Conservation (phyloP, 1,140 invertebrate species). For the Bradynema listronoti region DNA sequence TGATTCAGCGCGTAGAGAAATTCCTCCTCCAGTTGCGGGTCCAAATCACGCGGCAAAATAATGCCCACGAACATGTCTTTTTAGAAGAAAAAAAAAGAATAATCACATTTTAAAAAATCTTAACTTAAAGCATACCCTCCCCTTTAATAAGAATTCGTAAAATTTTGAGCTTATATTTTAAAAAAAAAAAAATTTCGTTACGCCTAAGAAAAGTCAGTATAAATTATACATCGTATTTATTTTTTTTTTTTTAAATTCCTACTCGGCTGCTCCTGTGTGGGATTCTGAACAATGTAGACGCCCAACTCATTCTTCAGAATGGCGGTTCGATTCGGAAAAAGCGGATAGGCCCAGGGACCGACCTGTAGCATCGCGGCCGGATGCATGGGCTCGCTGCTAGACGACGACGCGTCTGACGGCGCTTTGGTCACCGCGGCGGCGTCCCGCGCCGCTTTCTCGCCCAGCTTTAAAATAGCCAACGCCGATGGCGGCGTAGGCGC, state of each 20-base stretch:
- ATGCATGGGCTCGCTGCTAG: neutral
- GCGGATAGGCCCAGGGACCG: slow-evolving; percentile 30
- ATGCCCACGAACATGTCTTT: slow-evolving; percentile 46
- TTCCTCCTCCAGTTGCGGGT: slow-evolving; percentile 25
- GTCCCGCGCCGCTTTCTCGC: neutral
- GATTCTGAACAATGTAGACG: slow-evolving; percentile 42
- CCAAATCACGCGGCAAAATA: slow-evolving; percentile 34
- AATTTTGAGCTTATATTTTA: neutral
- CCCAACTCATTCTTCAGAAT: slow-evolving; percentile 32
- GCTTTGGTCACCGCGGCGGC: neutral
- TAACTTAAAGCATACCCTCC: neutral
- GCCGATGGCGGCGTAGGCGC: slow-evolving; percentile 33
- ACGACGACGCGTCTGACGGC: neutral
- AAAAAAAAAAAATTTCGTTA: slow-evolving; percentile 1
- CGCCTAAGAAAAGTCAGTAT: too few relatives aligned
- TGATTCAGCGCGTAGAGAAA: slow-evolving; percentile 30
- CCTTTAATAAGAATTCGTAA: neutral
- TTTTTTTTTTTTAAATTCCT: too few relatives aligned
- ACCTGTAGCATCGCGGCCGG: slow-evolving; percentile 18
- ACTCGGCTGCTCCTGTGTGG: slow-evolving; percentile 38
- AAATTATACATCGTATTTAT: too few relatives aligned
- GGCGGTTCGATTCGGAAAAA: slow-evolving; percentile 18
- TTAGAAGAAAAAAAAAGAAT: too few relatives aligned
- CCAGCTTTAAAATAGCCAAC: slow-evolving; percentile 24
- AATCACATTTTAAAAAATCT: neutral